Evolutionary conservation across 2,113 vertebrate genomes (phyloP).

Genomic region (Centrocercus urophasianus): DNA sequence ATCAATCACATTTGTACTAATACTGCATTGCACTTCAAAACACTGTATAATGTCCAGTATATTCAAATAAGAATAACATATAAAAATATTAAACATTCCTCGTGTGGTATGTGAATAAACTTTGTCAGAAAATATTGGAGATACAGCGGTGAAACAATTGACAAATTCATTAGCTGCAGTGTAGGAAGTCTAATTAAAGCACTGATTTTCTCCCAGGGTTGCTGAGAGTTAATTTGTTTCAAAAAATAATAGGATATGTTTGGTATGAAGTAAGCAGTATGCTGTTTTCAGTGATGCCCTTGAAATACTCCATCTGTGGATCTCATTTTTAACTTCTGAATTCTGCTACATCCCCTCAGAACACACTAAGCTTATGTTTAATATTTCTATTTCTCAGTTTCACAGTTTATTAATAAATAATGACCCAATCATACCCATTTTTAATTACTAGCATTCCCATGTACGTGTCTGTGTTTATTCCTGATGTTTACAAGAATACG

Average conservation of each 20-base stretch:
- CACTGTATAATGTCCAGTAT: fast-evolving
- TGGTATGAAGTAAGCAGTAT: neutral
- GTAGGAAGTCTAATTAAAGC: neutral
- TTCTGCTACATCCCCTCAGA: neutral
- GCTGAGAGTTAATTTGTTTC: neutral
- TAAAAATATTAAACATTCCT: neutral
- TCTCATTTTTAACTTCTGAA: neutral
- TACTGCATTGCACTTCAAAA: neutral
- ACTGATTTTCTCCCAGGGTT: neutral
- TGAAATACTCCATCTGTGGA: neutral
- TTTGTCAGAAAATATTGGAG: neutral
- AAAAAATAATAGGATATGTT: neutral
- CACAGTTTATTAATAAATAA: neutral
- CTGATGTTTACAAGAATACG: fast-evolving
- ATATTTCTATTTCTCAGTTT: neutral
- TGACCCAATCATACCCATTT: neutral
- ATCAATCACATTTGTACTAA: neutral
- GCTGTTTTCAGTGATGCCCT: neutral
- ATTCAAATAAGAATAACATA: neutral
- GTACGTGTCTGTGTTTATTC: neutral
- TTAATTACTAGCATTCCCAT: neutral
- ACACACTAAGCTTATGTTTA: neutral
- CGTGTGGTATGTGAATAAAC: neutral
- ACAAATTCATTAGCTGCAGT: neutral
- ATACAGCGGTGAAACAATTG: neutral